These are phyloP conservation scores for Tribolium freemani DNA, from an alignment of 2,888 invertebrate genomes.

Conservation along the genomic window DNA sequence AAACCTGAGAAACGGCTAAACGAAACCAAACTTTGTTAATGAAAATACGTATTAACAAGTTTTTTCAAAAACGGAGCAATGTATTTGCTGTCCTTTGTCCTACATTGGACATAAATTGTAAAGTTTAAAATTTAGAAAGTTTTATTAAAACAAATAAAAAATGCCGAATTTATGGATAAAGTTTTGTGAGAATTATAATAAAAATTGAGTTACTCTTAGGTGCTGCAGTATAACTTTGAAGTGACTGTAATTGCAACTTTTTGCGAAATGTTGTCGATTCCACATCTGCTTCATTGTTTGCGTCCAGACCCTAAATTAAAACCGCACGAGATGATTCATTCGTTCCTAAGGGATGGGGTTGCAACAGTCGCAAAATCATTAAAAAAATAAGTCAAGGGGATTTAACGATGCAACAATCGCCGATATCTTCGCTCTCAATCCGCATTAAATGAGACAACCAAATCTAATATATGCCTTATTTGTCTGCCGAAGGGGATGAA, in stretches of 20 bases:
- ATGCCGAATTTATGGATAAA: neutral
- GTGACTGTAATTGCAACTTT: too few species aligned
- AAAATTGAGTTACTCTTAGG: neutral
- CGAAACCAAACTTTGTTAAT: too few species aligned
- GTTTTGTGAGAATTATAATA: neutral
- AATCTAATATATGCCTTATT: conserved; percentile 42
- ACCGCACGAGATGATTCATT: conserved; percentile 1
- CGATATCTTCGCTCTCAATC: conserved; percentile 8
- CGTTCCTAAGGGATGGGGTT: neutral
- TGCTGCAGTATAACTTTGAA: too few species aligned
- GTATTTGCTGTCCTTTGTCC: neutral
- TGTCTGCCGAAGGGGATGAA: conserved; percentile 29
- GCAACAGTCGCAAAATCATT: conserved; percentile 14
- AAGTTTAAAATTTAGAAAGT: neutral
- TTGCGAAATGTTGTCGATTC: too few species aligned
- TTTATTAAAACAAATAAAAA: conserved; percentile 4
- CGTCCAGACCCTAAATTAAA: conserved; percentile 1
- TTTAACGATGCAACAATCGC: neutral
- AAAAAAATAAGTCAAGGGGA: conserved; percentile 10
- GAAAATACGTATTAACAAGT: too few species aligned
- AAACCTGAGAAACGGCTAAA: too few species aligned
- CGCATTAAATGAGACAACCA: conserved; percentile 34
- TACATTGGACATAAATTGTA: neutral
- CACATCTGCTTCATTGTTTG: neutral
- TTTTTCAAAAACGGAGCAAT: too few species aligned